phyloP scores from a whole-genome alignment of 2,888 invertebrate genomes.

The Acrobasis repandana region DNA sequence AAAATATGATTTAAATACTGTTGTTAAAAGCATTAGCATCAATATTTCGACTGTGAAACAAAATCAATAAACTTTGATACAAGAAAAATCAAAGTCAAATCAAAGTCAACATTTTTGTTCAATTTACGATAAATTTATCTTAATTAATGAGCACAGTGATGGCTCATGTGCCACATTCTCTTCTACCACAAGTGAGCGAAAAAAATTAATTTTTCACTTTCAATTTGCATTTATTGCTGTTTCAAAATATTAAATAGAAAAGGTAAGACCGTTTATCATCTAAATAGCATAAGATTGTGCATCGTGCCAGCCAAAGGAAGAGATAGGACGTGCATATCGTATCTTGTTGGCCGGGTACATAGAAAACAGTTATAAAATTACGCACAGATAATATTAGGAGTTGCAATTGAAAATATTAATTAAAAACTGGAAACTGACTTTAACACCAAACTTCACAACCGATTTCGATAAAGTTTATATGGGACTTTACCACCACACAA shows the following conservation, averaged over 20 bases:
- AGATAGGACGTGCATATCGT: slow-evolving; percentile 64
- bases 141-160: too few species aligned
- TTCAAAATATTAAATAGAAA: neutral
- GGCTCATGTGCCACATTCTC: neutral
- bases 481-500: too few species aligned
- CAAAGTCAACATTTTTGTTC: too few species aligned
- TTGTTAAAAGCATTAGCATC: too few species aligned
- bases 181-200: neutral
- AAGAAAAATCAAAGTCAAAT: too few species aligned
- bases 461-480: too few species aligned
- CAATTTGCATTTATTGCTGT: slow-evolving; percentile 2
- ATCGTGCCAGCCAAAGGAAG: slow-evolving; percentile 53
- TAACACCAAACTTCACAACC: too few species aligned
- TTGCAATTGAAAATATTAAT: slow-evolving; percentile 38
- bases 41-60: too few species aligned
- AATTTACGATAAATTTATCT: too few species aligned
- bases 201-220: slow-evolving; percentile 2
- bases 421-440: neutral
- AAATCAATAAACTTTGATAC: too few species aligned
- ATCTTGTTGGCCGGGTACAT: slow-evolving; percentile 76
- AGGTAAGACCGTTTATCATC: slow-evolving; percentile 43
- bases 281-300: slow-evolving; percentile 49
- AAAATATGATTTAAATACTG: too few species aligned
- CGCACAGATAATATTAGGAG: slow-evolving; percentile 56
- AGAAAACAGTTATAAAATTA: slow-evolving; percentile 61